Evolutionary conservation across 2,888 invertebrate genomes (phyloP), one percentile per base, ranked within the genome.

Genomic region (Chrysopilus asiliformis): DNA sequence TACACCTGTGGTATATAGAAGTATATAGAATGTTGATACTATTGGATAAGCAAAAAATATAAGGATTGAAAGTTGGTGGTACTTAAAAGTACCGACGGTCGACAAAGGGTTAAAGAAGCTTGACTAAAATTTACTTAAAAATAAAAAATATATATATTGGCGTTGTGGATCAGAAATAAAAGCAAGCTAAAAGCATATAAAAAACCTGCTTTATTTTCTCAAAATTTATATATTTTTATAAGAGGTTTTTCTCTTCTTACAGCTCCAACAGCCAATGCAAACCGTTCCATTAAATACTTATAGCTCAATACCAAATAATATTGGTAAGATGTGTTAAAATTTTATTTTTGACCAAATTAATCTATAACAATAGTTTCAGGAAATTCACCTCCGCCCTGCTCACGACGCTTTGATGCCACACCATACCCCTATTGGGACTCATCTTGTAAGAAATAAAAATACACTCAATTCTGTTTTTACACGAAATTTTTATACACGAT

Each of bases 371-470:
- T 42, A 40, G 40, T 43, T 27, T 30, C 46, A 28, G 41, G 39
- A 15, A 43, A 36, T 12, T 32, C 39, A 19, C 39, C 46, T 17
- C 44, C 45, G 15, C 39, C 43, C n/a, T 43, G 38, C 25, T 25
- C 41, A 10, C 30, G 47, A 15, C 40, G 45, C 24, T 45, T 42
- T 36, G 47, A 47, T 28, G 16, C 36, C 4, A 33, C 36, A 24
- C 34, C 43, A 3, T 46, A 46, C 26, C 38, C 44, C 8, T 46
- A 46, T 32, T 46, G 46, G 44, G 45, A 45, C 33, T 38, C 44
- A 32, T 29, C 45, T 28, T 20, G 47, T 46, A 41, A 42, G 37
- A 35, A 29, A 12, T n/a, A n/a, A n/a, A n/a, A n/a, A n/a, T n/a
- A n/a, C n/a, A n/a, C n/a, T n/a, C n/a, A n/a, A n/a, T n/a, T n/a